These are phyloP conservation scores for Probaryconus sp. DNA, from an alignment of 1,140 invertebrate genomes.

Conservation along the genomic window DNA sequence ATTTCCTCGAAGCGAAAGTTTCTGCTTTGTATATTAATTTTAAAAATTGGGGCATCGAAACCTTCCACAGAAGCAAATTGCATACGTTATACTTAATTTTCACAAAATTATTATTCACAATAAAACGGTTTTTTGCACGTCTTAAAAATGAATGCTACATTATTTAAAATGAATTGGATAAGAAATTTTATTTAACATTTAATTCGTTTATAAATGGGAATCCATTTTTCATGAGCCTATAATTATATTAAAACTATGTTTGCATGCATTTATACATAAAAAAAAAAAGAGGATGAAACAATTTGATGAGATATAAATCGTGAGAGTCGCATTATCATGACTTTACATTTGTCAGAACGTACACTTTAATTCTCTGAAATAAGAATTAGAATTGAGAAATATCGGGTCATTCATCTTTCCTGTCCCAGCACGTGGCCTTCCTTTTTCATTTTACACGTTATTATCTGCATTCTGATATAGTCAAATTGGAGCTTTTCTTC, in stretches of 20 bases:
- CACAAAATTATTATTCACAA: too few relatives aligned
- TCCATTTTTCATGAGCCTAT: too few relatives aligned
- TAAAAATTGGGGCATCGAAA: too few relatives aligned
- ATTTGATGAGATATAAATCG: slow-evolving; percentile 21
- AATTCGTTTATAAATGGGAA: too few relatives aligned
- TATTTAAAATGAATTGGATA: too few relatives aligned
- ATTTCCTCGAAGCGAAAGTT: slow-evolving; percentile 22
- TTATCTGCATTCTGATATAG: neutral
- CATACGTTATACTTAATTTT: too few relatives aligned
- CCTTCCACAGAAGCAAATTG: too few relatives aligned
- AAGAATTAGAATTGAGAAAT: slow-evolving; percentile 23
- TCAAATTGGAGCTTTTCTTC: slow-evolving; percentile 5
- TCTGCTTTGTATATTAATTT: slow-evolving; percentile 39
- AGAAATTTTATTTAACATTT: too few relatives aligned
- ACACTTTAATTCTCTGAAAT: slow-evolving; percentile 18
- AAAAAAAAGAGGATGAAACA: neutral
- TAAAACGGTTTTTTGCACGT: too few relatives aligned
- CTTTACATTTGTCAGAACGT: slow-evolving; percentile 5
- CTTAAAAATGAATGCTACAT: too few relatives aligned
- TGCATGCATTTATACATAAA: slow-evolving; percentile 1
- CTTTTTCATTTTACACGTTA: slow-evolving; percentile 16
- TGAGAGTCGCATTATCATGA: slow-evolving; percentile 5
- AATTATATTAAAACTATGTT: too few relatives aligned
- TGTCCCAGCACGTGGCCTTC: neutral
- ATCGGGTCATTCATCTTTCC: slow-evolving; percentile 13